Percentiles rank a stretch among this genome's conserved stretches.
Conservation (phyloP, 2,113 vertebrate species). For the Oryzias celebensis region DNA sequence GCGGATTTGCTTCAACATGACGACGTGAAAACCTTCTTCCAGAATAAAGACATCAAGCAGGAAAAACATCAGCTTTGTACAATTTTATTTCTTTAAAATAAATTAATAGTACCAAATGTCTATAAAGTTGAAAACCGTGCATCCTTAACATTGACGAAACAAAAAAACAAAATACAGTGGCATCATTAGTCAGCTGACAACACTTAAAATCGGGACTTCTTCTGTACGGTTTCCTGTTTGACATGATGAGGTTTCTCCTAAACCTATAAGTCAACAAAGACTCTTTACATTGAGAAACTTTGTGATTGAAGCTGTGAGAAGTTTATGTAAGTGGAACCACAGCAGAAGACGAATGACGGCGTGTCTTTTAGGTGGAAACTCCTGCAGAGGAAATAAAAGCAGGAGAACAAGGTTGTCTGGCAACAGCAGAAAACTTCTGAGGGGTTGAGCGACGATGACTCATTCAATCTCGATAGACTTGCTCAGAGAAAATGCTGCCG, state of each 20-base stretch:
- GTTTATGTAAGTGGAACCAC: too few species aligned
- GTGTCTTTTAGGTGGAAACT: constrained; percentile 13
- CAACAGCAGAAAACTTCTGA: constrained; percentile 8
- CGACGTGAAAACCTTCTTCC: neutral
- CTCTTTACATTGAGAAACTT: too few species aligned
- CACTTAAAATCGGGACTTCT: constrained; percentile 23
- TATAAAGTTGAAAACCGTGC: constrained; percentile 52
- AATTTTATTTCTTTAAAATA: constrained; percentile 81
- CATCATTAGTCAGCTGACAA: constrained; percentile 36
- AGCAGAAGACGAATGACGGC: neutral
- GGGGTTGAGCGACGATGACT: constrained; percentile 28
- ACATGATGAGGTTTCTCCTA: constrained; percentile 12
- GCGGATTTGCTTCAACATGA: neutral
- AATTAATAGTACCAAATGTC: constrained; percentile 76
- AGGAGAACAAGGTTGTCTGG: constrained; percentile 19
- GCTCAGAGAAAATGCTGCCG: constrained; percentile 27
- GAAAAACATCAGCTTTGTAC: constrained; percentile 27
- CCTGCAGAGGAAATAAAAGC: constrained; percentile 37
- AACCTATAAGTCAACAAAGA: neutral
- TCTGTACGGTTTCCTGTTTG: constrained; percentile 16
- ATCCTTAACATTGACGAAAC: constrained; percentile 56
- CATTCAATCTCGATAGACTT: constrained; percentile 15
- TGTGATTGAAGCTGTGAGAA: too few species aligned
- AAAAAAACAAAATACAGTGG: constrained; percentile 30
- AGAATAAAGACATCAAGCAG: neutral